These are phyloP conservation scores for Dromococcyx pavoninus DNA, from an alignment of 2,797 vertebrate genomes.

Conservation along the genomic window DNA sequence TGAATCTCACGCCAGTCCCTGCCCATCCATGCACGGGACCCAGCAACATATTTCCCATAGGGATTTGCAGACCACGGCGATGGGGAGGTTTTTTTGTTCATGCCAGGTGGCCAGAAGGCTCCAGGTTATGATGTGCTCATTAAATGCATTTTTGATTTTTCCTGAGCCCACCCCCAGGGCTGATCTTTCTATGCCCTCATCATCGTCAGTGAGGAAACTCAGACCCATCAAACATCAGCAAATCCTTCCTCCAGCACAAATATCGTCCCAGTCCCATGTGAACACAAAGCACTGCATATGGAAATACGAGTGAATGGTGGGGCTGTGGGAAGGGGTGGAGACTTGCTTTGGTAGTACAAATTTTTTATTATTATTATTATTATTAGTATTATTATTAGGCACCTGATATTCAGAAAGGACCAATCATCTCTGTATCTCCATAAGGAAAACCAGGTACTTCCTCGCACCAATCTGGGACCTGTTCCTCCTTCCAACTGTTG, in stretches of 20 bases:
- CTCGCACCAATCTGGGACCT: neutral
- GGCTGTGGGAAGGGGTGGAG: neutral
- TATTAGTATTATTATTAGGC: neutral
- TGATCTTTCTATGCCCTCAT: neutral
- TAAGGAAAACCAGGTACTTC: neutral
- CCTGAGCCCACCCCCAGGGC: neutral
- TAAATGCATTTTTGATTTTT: neutral
- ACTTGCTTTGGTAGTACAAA: neutral
- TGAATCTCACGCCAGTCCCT: neutral
- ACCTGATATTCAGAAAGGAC: neutral
- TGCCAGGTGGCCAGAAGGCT: neutral
- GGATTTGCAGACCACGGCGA: neutral
- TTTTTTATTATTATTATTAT: neutral
- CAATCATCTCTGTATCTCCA: neutral
- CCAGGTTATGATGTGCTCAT: neutral
- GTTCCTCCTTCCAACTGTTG: neutral
- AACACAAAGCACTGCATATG: neutral
- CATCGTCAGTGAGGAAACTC: neutral
- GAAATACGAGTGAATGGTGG: accelerated
- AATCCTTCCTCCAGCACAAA: neutral
- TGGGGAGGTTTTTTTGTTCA: neutral
- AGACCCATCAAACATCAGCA: neutral
- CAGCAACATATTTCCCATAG: accelerated
- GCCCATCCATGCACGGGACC: neutral
- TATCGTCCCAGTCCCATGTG: neutral